Conservation (phyloP, 92 coral and sea anemone genomes). For the Meandrina meandrites region DNA sequence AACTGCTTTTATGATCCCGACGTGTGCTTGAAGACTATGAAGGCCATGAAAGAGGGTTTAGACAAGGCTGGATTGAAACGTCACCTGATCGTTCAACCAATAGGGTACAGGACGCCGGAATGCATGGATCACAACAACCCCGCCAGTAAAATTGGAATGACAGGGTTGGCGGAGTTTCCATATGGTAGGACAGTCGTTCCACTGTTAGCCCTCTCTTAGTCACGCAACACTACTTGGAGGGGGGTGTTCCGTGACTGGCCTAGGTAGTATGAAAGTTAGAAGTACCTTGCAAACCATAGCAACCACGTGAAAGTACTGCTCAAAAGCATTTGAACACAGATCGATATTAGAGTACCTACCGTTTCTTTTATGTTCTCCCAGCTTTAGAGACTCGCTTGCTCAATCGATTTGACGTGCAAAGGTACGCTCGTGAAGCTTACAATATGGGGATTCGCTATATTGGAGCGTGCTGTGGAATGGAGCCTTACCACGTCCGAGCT, state of each 20-base stretch:
- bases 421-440: conserved; percentile 53
- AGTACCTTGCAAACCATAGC: no score
- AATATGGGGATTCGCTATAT: conserved; percentile 61
- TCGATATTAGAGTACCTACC: no score
- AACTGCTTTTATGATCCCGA: conserved; percentile 80
- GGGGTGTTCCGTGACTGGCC: no score
- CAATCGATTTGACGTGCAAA: conserved; percentile 62
- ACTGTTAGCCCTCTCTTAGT: no score
- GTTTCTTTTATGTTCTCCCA: not conserved
- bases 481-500: conserved; percentile 65
- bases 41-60: conserved; percentile 67
- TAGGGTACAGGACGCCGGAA: conserved; percentile 75
- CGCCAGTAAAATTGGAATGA: conserved; percentile 58
- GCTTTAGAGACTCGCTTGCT: conserved; percentile 55
- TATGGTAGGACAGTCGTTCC: conserved; percentile 49
- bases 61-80: conserved; percentile 78
- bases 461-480: conserved; percentile 71
- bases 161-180: conserved; percentile 72
- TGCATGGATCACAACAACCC: not conserved
- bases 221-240: not conserved
- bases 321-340: no score
- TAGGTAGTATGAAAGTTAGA: no score
- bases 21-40: conserved; percentile 56
- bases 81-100: conserved; percentile 70
- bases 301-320: not conserved